Base-by-base conservation (phyloP, 2,113 vertebrate genomes). In the Leuciscus idus region DNA sequence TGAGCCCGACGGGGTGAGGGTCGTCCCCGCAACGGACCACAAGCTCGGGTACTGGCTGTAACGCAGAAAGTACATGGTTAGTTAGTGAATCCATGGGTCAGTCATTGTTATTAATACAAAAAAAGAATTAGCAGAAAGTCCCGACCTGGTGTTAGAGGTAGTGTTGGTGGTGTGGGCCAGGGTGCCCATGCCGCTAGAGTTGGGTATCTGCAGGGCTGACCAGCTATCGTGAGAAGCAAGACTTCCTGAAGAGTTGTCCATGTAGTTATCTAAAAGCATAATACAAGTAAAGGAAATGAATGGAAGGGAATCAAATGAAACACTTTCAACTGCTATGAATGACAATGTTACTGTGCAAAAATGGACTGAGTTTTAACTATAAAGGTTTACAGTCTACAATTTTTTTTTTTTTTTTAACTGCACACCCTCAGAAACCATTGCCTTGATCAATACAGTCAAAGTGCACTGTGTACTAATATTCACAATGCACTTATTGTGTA, bases 1-100 rank as follows among this genome's bases (percentile, higher is more conserved):
- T 0, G 95, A 95, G 64, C 94, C 93, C 0, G 95, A 94, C 1
- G 94, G 92, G 36, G 92, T 90, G 84, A 95, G 94, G 84, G 94
- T 93, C 33, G 93, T 92, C 75, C 95, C 93, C 0, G 94, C 91
- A 15, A 96, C 94, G 0, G 95, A 95, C 95, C 95, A 96, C 19
- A 96, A 89, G 86, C 94, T 95, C 59, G 95, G 94, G 88, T 96
- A 95, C 88, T 96, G 95, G 86, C 95, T 96, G 91, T 84, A 82
- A 30, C 73, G 2, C 39, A 72, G 12, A 23, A 46, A 33, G 12
- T 15, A 1, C 64, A 70, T 9, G 0, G 36, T 85, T 48, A 82
- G 36, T 23, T 17, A 62, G 3, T 6, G 2, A 57, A 59, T 66
- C 61, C 30, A 19, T n/a, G 21, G 11, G 55, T 57, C 52, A 57